These are phyloP conservation scores for Papilio dardanus DNA, from an alignment of 1,140 invertebrate genomes.

Conservation along the genomic window DNA sequence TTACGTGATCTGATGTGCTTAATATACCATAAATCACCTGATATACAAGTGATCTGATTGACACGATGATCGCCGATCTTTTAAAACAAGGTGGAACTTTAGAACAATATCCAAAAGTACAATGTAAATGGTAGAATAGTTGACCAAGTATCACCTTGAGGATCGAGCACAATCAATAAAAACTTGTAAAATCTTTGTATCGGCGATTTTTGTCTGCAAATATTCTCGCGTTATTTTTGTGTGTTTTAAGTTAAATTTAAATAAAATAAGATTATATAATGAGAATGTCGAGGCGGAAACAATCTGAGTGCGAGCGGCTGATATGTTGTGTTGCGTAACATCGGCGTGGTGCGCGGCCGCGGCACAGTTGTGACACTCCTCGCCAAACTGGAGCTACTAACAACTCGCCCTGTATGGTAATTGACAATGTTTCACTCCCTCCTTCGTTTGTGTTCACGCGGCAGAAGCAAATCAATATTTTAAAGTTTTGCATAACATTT, in stretches of 20 bases:
- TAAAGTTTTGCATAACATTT: not conserved
- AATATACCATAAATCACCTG: not conserved
- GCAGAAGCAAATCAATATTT: not conserved
- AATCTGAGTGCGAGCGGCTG: constrained; percentile 6
- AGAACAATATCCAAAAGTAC: not conserved
- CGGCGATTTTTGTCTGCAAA: not conserved
- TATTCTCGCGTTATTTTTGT: not conserved
- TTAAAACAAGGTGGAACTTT: not conserved
- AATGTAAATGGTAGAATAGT: no score
- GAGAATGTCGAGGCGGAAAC: constrained; percentile 3
- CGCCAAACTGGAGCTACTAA: constrained; percentile 5
- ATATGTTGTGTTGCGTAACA: constrained; percentile 2
- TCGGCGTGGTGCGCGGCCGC: not conserved
- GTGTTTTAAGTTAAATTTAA: constrained; percentile 11
- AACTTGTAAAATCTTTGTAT: not conserved
- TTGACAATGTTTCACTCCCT: not conserved
- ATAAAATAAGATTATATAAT: constrained; percentile 18
- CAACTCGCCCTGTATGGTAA: not conserved
- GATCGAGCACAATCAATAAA: not conserved
- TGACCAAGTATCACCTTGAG: no score
- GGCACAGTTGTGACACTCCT: constrained; percentile 2
- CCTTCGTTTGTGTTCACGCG: not conserved
- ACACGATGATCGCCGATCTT: not conserved
- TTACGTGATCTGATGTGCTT: not conserved
- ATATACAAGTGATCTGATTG: not conserved